Evolutionary conservation across 2,888 invertebrate species (phyloP), one percentile per base, ranked within the genome.

Genomic region (Phaonia tiefii): DNA sequence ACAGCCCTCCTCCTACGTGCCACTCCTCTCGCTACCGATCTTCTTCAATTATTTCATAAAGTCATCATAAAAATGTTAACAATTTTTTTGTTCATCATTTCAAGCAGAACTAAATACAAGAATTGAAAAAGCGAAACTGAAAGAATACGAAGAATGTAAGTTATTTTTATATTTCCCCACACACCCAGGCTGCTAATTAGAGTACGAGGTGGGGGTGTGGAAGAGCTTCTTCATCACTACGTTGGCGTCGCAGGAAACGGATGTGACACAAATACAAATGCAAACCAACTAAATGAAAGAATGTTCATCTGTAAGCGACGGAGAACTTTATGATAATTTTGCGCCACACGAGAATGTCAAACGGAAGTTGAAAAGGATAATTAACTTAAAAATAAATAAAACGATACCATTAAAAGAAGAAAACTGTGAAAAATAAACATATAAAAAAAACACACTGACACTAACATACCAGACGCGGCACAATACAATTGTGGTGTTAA

Each of bases 331-430:
- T 67, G 51, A 51, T 54, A 67, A 67, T 67, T 51, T 31, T 67
- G 37, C 37, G 39, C 20, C 42, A 39, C 39, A 63, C 20, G 22
- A 20, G 42, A 72, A 72, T 72, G 72, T 63, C 63, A 63, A 65
- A 17, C 67, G 58, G 46, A 67, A 60, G 46, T 46, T 49, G 69
- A 69, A 65, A 37, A 70, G 63, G 25, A 79, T 74, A 74, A 79
- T 79, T 70, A 58, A 65, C 54, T 79, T 65, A 70, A 79, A 31
- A 74, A 49, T 65, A 37, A 69, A 73, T 65, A 37, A 63, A 63
- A 69, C 22, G 25, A 63, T 54, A 73, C 31, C 39, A 20, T 10
- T 60, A 60, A 20, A 31, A 58, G 13, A n/a, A 37, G 17, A 17
- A 44, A 49, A 54, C 46, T 60, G 58, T 26, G 51, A 51, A 51